These are phyloP conservation scores for Lapara coniferarum DNA, from an alignment of 2,888 invertebrate species.

Conservation along the genomic window DNA sequence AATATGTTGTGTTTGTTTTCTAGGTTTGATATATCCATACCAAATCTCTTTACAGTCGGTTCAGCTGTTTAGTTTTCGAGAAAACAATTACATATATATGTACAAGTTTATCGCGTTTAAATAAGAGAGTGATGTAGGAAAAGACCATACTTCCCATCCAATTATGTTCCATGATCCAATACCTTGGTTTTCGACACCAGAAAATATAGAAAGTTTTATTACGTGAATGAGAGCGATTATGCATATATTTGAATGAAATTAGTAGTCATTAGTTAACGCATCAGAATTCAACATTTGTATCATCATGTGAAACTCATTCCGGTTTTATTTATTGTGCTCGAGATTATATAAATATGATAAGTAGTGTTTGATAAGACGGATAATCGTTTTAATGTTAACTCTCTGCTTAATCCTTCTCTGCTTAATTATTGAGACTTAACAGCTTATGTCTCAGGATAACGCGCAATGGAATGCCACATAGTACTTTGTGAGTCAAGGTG, in stretches of 20 bases:
- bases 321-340: conserved; percentile 2
- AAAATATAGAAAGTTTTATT: conserved; percentile 19
- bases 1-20: no score
- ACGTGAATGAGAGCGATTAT: neutral
- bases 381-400: no score
- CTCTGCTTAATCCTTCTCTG: no score
- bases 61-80: no score
- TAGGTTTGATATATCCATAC: no score
- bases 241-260: conserved; percentile 17
- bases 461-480: no score
- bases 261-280: neutral
- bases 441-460: no score
- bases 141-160: neutral
- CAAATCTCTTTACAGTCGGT: no score
- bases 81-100: no score
- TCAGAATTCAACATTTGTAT: conserved; percentile 3
- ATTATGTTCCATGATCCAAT: neutral
- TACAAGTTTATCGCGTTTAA: no score
- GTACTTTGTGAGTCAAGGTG: no score
- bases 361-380: neutral
- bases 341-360: neutral
- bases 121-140: neutral
- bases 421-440: no score
- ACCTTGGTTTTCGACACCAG: neutral
- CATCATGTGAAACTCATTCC: conserved; percentile 14